Conservation (phyloP, 2,888 invertebrate genomes). For the Diarsia rubi region DNA sequence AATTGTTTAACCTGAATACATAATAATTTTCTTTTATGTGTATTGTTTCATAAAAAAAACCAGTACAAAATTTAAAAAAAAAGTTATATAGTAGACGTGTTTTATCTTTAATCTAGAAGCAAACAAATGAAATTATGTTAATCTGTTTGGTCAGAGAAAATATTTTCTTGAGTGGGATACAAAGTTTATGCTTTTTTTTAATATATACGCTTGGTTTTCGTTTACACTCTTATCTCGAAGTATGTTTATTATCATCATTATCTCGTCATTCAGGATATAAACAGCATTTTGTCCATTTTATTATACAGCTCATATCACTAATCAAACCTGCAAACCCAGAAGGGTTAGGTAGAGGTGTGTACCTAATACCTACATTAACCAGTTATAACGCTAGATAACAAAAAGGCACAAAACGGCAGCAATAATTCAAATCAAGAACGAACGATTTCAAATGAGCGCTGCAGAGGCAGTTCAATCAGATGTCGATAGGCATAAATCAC, state of each 20-base stretch:
- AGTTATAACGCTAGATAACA: not conserved
- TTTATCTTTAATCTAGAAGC: constrained; percentile 42
- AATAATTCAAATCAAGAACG: constrained; percentile 17
- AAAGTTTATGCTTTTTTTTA: not conserved
- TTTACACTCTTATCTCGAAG: constrained; percentile 10
- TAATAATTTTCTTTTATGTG: constrained; percentile 7
- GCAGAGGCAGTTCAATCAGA: constrained; percentile 36
- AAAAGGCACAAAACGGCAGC: not conserved
- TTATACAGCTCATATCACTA: not conserved
- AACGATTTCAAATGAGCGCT: constrained; percentile 4
- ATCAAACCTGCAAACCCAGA: not conserved
- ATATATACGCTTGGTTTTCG: not conserved
- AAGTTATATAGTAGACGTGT: constrained; percentile 35
- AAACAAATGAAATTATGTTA: constrained; percentile 33
- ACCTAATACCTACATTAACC: no score
- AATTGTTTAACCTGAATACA: constrained; percentile 4
- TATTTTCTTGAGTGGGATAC: constrained; percentile 26
- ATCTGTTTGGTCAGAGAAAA: constrained; percentile 48
- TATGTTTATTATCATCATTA: constrained; percentile 5
- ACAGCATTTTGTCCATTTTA: not conserved
- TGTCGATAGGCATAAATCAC: constrained; percentile 34
- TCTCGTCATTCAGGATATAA: not conserved
- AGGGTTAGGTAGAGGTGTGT: not conserved
- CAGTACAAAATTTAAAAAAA: constrained; percentile 1
- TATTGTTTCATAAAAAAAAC: not conserved